A percentile compares a stretch with the other conserved stretches of the same genome.
Conservation (phyloP, 2,888 invertebrate species). For the Euproctis similis region DNA sequence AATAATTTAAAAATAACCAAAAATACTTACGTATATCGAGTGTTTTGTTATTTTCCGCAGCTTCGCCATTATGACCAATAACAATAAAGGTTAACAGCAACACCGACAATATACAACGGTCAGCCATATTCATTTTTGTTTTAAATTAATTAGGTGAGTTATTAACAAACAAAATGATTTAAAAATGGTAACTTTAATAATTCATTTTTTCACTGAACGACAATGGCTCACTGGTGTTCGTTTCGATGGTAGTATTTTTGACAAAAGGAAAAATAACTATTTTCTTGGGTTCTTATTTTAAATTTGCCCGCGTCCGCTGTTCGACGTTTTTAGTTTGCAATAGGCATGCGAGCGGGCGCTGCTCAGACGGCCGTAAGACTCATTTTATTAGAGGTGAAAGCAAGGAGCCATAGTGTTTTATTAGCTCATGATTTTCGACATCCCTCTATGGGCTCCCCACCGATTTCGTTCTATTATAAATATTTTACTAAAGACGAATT, state of each 20-base stretch:
- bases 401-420: conserved; percentile 62
- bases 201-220: conserved; percentile 24
- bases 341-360: conserved; percentile 39
- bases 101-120: conserved; percentile 43
- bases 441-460: conserved; percentile 57
- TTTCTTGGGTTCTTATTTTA: conserved; percentile 28
- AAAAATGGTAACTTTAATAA: conserved; percentile 11
- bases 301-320: conserved; percentile 49
- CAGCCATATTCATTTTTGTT: conserved; percentile 45
- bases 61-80: conserved; percentile 48
- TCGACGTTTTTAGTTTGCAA: conserved; percentile 45
- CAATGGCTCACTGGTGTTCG: conserved; percentile 12
- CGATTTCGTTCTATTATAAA: conserved; percentile 32
- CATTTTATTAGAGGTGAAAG: conserved; percentile 72
- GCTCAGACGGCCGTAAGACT: conserved; percentile 48
- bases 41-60: conserved; percentile 48
- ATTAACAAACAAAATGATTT: conserved; percentile 21
- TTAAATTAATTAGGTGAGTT: conserved; percentile 13
- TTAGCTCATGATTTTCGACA: conserved; percentile 66
- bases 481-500: conserved; percentile 24
- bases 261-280: no score
- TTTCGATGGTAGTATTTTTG: conserved; percentile 13
- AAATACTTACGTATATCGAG: conserved; percentile 52
- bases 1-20: no score
- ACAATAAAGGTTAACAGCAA: conserved; percentile 52